phyloP scores from a whole-genome alignment of 2,797 vertebrate species.

The Heliangelus exortis region DNA sequence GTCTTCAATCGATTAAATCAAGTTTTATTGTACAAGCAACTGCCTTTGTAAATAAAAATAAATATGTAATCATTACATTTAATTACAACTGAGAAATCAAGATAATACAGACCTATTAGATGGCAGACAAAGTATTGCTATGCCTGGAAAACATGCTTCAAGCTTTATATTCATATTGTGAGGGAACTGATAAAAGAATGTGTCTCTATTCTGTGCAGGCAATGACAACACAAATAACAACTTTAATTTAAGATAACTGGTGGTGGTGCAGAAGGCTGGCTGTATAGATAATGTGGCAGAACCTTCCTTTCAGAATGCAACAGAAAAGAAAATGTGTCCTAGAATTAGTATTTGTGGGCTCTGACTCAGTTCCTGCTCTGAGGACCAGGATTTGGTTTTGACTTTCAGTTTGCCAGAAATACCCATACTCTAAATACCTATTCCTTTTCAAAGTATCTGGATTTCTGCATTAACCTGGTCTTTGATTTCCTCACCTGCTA shows the following conservation, averaged over 20 bases:
- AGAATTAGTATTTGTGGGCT: not conserved
- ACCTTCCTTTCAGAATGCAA: not conserved
- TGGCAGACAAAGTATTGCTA: slow-evolving; percentile 33
- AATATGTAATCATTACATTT: slow-evolving; percentile 48
- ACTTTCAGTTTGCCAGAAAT: not conserved
- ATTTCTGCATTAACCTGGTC: not conserved
- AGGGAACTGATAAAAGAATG: slow-evolving; percentile 10
- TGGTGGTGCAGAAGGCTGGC: not conserved
- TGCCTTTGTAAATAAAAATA: slow-evolving; percentile 64
- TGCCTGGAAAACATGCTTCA: not conserved
- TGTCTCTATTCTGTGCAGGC: not conserved
- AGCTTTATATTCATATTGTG: not conserved
- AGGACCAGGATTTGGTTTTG: not conserved
- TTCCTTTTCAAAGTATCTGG: not conserved
- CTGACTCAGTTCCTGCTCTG: not conserved
- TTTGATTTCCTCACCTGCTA: not conserved
- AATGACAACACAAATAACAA: not conserved
- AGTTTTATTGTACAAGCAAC: slow-evolving; percentile 56
- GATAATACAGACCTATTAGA: slow-evolving; percentile 28
- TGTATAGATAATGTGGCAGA: not conserved
- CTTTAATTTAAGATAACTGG: not conserved
- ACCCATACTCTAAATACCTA: not conserved
- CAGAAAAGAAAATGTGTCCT: not conserved
- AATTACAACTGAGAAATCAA: slow-evolving; percentile 61
- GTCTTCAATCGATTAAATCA: slow-evolving; percentile 61